These are phyloP conservation scores for Numida meleagris DNA, from an alignment of 2,113 vertebrate genomes.

Conservation along the genomic window DNA sequence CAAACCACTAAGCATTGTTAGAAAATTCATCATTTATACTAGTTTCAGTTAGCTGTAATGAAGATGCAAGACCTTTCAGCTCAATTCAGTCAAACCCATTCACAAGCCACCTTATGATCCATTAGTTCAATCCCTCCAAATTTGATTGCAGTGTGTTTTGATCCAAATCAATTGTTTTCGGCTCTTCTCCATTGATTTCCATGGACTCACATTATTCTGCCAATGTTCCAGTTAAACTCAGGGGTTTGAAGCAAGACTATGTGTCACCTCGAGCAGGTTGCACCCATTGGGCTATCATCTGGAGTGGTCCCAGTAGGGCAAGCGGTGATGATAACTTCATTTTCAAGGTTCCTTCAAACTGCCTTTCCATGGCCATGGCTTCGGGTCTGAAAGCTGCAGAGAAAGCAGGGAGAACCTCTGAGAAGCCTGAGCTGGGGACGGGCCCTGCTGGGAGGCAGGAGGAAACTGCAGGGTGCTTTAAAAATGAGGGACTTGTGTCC, in stretches of 20 bases:
- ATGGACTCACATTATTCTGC: conserved; percentile 50
- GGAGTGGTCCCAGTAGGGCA: background rate
- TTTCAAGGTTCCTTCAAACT: background rate
- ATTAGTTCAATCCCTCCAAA: conserved; percentile 70
- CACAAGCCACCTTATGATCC: conserved; percentile 69
- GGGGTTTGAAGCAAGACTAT: background rate
- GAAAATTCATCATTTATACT: conserved; percentile 62
- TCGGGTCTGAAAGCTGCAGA: background rate
- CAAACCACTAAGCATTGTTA: background rate
- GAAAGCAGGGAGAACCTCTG: background rate
- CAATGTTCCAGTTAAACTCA: background rate
- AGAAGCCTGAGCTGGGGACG: background rate
- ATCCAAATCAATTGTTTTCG: conserved; percentile 73
- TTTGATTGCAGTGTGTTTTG: conserved; percentile 69
- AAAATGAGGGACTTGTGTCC: accelerated
- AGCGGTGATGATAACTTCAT: background rate
- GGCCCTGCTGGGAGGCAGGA: background rate
- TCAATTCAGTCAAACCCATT: conserved; percentile 69
- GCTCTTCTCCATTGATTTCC: conserved; percentile 72
- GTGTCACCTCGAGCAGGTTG: background rate
- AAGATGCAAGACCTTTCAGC: conserved; percentile 70
- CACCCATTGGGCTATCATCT: accelerated
- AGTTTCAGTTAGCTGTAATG: conserved; percentile 62
- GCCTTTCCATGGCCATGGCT: background rate
- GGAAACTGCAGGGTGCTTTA: background rate